Conservation (phyloP, 2,888 invertebrate species). For the Hedya salicella region DNA sequence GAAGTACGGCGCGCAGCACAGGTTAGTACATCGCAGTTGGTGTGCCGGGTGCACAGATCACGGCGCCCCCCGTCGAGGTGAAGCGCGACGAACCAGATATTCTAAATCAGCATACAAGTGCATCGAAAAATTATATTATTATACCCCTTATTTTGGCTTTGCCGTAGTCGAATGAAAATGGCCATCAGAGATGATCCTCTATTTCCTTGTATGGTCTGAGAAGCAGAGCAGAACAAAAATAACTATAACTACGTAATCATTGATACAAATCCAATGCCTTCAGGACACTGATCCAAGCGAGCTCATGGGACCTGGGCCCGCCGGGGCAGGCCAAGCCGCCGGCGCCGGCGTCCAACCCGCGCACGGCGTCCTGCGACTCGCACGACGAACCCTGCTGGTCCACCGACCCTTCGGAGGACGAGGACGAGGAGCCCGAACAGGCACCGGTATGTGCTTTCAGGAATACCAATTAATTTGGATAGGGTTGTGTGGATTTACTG, state of each 20-base stretch:
- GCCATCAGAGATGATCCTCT: no score
- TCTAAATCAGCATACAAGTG: no score
- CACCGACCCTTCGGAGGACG: constrained; percentile 95
- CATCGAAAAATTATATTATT: no score
- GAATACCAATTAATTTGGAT: neutral
- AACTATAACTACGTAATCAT: no score
- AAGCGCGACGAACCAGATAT: no score
- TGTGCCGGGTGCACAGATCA: no score
- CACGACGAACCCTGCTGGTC: constrained; percentile 95
- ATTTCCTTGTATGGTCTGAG: no score
- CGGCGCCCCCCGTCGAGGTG: no score
- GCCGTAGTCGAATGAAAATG: no score
- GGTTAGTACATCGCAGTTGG: constrained; percentile 47
- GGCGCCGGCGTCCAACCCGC: constrained; percentile 59
- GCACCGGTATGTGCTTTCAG: constrained; percentile 66
- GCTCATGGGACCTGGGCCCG: constrained; percentile 88
- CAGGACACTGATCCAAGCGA: constrained; percentile 90
- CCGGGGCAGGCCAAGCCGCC: constrained; percentile 59
- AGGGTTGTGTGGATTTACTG: neutral
- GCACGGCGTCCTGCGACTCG: constrained; percentile 71
- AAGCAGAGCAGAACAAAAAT: no score
- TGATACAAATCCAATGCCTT: neutral
- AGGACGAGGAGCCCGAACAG: constrained; percentile 92
- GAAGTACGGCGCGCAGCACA: constrained; percentile 88
- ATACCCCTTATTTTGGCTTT: no score